A percentile compares a stretch with the other conserved stretches of the same genome.
Conservation (phyloP, 2,797 vertebrate genomes). For the Meriones psammophilus region DNA sequence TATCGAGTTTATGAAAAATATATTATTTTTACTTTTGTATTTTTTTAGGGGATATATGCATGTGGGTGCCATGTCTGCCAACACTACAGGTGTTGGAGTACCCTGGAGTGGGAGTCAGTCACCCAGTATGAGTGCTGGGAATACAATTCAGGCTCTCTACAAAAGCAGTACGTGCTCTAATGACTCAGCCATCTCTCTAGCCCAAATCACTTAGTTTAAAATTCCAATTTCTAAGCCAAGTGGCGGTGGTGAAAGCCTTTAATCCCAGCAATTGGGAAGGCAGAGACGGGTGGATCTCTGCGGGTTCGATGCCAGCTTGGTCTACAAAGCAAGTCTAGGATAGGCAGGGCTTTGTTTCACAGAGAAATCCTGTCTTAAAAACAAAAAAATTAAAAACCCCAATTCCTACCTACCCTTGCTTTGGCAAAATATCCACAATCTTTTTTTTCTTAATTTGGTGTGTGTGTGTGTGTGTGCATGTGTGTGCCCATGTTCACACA, state of each 20-base stretch:
- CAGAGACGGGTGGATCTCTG: too few relatives aligned
- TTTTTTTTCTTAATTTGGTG: too few relatives aligned
- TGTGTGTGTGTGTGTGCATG: background rate
- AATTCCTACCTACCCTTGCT: background rate
- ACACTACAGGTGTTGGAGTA: too few relatives aligned
- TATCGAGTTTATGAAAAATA: background rate
- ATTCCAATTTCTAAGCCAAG: background rate
- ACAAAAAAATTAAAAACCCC: too few relatives aligned
- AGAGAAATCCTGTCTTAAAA: too few relatives aligned
- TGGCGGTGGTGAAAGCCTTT: too few relatives aligned
- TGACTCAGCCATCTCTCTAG: background rate
- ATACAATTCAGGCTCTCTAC: background rate
- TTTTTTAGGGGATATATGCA: background rate
- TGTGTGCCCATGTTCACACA: background rate
- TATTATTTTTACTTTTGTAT: background rate
- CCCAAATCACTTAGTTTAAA: constrained; percentile 44
- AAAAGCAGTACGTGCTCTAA: background rate
- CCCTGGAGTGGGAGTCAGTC: background rate
- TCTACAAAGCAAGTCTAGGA: too few relatives aligned
- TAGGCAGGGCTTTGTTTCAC: too few relatives aligned
- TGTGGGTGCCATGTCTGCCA: background rate
- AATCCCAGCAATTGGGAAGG: too few relatives aligned
- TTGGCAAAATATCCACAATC: constrained; percentile 33
- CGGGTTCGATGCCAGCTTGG: too few relatives aligned
- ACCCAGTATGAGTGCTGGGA: background rate